Base-by-base conservation (phyloP, 2,888 invertebrate species). In the Erpobdella octoculata region DNA sequence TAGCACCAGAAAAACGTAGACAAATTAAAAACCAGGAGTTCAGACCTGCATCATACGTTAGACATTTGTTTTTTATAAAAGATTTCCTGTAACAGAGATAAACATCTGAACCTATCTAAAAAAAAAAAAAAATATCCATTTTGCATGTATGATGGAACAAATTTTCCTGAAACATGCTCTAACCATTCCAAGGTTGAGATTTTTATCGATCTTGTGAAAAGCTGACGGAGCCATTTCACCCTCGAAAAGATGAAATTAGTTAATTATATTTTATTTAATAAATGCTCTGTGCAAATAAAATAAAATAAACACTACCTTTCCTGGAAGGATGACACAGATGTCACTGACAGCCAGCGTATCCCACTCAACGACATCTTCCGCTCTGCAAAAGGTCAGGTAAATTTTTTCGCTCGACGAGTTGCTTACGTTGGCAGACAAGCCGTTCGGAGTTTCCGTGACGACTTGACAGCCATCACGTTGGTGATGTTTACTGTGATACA, bases 31-130 rank as follows among this genome's bases (percentile, higher is more conserved):
- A 9, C n/a, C n/a, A 33, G 37, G n/a, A 21, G 31, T 6, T 8
- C 35, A 28, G 31, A 71, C 71, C 71, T 58, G 71, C 67, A 46
- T 66, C 37, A 33, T 36, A 71, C 21, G 66, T 71, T 21, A 71
- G 58, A 21, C 67, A 71, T 28, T 71, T 71, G 41, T 67, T 71
- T 38, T 71, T 71, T 18, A 71, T 25, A 36, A 38, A 67, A 58
- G 71, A 71, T 41, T 71, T 71, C 38, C 59, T 67, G 67, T 71
- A 71, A 25, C 71, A 71, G n/a, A 71, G 61, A 67, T 53, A 71
- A 8, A 71, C 36, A 35, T 71, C 67, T 1, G 71, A 71, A 31
- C 71, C 71, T 28, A 71, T 31, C 71, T 71, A 59, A 31, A 71
- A 71, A 25, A 37, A 67, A 67, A 37, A 33, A 68, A 15, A 4